phyloP scores from a whole-genome alignment of 92 coral and sea anemone genomes.

The Palythoa grandis region DNA sequence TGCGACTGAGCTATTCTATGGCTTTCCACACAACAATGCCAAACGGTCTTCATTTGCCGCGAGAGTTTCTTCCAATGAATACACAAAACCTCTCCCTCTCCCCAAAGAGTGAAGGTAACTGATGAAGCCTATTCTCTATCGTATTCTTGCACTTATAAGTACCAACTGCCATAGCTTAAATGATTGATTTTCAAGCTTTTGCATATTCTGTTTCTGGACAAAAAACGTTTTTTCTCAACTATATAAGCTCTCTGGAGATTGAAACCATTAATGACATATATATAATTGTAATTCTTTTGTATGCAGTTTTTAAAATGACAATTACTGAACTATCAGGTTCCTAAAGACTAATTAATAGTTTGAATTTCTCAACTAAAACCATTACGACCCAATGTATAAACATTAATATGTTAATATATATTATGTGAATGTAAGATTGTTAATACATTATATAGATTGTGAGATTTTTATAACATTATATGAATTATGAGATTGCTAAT shows the following conservation, averaged over 20 bases:
- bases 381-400: not conserved
- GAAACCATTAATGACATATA: not conserved
- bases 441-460: not conserved
- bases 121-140: not conserved
- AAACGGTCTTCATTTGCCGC: constrained; percentile 43
- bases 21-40: constrained; percentile 73
- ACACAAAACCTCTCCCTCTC: constrained; percentile 30
- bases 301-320: not conserved
- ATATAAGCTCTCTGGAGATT: not conserved
- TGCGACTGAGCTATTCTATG: constrained; percentile 83
- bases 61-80: constrained; percentile 16
- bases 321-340: no score
- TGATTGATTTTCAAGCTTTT: not conserved
- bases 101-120: constrained; percentile 30
- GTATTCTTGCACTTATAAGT: not conserved
- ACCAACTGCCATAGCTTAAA: not conserved
- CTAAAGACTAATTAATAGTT: no score
- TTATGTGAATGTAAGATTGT: not conserved
- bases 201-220: not conserved
- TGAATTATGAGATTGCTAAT: no score
- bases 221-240: not conserved
- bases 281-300: not conserved
- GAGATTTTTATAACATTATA: not conserved
- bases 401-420: not conserved
- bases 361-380: not conserved